A percentile compares a stretch with the other conserved stretches of the same genome.
These are phyloP conservation scores for Dipodomys merriami DNA, from an alignment of 2,113 vertebrate species.

Conservation along the genomic window DNA sequence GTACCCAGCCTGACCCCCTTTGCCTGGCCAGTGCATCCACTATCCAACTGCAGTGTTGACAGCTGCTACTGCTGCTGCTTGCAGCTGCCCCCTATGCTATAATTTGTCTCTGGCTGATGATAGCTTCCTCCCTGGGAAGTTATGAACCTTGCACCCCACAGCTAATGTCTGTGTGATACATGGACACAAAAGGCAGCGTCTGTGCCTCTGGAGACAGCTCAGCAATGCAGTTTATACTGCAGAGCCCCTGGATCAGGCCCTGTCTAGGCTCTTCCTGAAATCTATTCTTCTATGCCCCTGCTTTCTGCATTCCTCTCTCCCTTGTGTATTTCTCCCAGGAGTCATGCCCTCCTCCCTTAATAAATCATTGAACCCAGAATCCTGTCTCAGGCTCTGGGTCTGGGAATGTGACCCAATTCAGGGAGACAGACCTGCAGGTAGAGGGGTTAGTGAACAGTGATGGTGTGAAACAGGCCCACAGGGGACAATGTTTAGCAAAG, in stretches of 20 bases:
- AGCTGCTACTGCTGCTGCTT: not conserved
- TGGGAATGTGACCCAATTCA: not conserved
- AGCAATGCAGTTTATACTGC: not conserved
- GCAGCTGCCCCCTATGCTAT: not conserved
- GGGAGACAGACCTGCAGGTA: not conserved
- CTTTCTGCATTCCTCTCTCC: not conserved
- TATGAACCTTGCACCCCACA: not conserved
- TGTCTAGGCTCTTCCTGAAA: not conserved
- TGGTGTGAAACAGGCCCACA: not conserved
- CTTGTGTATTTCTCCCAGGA: not conserved
- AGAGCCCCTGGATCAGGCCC: not conserved
- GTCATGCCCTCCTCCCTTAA: fast-evolving
- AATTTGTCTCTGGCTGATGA: not conserved
- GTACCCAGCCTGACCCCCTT: not conserved
- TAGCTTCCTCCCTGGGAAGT: not conserved
- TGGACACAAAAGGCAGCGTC: not conserved
- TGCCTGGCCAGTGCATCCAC: not conserved
- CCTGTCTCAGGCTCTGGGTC: not conserved
- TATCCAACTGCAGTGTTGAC: too few species aligned
- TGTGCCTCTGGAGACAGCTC: not conserved
- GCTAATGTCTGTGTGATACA: not conserved
- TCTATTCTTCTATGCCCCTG: not conserved
- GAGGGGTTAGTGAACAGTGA: not conserved
- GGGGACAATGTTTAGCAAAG: not conserved
- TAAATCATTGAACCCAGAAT: not conserved